A percentile compares a stretch with the other conserved stretches of the same genome.
Conservation (phyloP, 2,113 vertebrate species). For the Phalacrocorax aristotelis region DNA sequence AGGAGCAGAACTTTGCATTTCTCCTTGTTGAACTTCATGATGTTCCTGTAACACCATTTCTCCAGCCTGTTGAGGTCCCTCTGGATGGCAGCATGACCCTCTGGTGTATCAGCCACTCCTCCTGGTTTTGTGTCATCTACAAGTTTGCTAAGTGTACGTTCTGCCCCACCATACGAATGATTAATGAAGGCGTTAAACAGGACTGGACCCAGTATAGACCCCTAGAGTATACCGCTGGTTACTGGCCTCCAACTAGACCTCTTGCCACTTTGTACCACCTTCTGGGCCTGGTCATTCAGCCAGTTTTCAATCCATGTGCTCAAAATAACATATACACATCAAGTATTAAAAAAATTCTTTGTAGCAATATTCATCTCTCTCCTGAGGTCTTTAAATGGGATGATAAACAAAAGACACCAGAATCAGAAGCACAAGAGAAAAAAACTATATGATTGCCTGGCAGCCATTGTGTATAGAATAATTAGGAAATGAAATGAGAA, state of each 20-base stretch:
- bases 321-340: not conserved
- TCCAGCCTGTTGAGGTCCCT: not conserved
- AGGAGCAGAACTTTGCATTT: not conserved
- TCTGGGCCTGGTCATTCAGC: not conserved
- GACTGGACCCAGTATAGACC: not conserved
- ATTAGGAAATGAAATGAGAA: not conserved
- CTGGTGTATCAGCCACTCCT: too few relatives aligned
- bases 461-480: not conserved
- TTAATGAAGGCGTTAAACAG: not conserved
- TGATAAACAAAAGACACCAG: not conserved
- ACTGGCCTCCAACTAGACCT: not conserved
- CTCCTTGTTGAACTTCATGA: not conserved
- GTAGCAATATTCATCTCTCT: not conserved
- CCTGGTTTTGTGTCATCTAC: too few relatives aligned
- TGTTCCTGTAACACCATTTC: not conserved
- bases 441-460: not conserved
- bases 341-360: not conserved
- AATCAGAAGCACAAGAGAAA: not conserved
- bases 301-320: not conserved
- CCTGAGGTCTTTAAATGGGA: not conserved
- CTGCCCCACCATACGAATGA: not conserved
- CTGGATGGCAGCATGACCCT: too few relatives aligned
- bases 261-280: not conserved
- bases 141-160: too few relatives aligned
- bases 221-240: rapidly evolving